Evolutionary conservation across 2,113 vertebrate species (phyloP).

Genomic region (Turnix velox): DNA sequence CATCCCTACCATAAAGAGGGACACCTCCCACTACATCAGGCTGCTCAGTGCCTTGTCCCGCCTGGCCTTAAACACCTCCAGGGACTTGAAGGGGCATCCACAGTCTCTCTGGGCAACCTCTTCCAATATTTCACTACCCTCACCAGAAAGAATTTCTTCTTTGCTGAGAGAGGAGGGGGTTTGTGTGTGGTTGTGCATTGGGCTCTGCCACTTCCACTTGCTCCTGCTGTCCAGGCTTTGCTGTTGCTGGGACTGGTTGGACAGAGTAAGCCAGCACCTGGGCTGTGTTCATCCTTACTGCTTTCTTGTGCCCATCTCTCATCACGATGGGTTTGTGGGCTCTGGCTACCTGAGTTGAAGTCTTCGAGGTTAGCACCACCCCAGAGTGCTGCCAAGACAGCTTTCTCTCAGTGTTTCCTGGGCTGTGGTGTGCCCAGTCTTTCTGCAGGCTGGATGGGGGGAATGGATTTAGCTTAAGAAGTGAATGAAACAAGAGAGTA

Average conservation of each 20-base stretch:
- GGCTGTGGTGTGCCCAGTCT: background rate
- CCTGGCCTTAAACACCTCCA: too few species aligned
- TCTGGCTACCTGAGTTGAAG: background rate
- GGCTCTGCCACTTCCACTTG: background rate
- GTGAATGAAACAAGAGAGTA: background rate
- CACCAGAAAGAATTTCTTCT: too few species aligned
- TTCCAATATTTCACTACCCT: too few species aligned
- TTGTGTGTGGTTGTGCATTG: background rate
- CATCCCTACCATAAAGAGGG: too few species aligned
- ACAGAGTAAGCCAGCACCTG: background rate
- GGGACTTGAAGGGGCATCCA: too few species aligned
- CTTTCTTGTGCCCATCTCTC: accelerated
- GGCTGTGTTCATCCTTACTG: background rate
- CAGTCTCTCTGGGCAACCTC: too few species aligned
- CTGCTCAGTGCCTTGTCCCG: too few species aligned
- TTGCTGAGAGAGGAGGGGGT: too few species aligned
- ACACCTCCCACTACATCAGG: too few species aligned
- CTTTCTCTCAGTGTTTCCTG: background rate
- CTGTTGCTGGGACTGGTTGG: background rate
- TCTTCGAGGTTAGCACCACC: background rate
- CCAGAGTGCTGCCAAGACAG: background rate
- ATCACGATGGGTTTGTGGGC: background rate
- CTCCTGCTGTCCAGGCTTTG: background rate
- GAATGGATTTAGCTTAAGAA: background rate
- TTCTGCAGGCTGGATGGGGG: background rate